These are phyloP conservation scores for Oryzias woworae DNA, from an alignment of 2,113 vertebrate genomes.

Conservation along the genomic window DNA sequence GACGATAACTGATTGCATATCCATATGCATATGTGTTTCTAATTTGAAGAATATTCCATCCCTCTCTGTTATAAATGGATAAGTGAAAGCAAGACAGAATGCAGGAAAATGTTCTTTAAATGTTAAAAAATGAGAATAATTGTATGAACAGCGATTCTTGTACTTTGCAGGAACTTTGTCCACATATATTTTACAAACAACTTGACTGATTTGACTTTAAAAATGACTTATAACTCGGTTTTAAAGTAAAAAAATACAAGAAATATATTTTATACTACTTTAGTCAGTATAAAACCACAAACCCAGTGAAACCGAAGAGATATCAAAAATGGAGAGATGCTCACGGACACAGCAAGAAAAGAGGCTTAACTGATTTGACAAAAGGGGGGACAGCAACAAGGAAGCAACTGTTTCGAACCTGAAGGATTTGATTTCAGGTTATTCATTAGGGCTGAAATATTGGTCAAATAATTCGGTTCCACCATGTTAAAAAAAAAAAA, in stretches of 20 bases:
- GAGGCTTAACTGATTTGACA: no score
- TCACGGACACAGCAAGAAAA: no score
- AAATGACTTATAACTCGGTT: background rate
- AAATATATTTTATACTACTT: background rate
- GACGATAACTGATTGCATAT: slow-evolving; percentile 22
- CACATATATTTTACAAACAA: background rate
- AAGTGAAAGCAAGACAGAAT: background rate
- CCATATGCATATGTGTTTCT: background rate
- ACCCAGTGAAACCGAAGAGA: background rate
- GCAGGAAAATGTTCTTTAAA: no score
- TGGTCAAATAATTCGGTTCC: no score
- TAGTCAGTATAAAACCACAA: background rate
- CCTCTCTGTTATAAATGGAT: background rate
- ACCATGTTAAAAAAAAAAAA: no score
- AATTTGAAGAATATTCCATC: no score
- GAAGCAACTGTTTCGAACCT: no score
- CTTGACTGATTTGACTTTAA: background rate
- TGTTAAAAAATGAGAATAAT: slow-evolving; percentile 1
- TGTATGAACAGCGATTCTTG: background rate
- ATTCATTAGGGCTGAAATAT: no score
- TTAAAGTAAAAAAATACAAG: background rate
- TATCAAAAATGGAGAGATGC: no score
- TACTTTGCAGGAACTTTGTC: slow-evolving; percentile 1
- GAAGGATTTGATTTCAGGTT: no score
- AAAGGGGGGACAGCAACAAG: no score